A percentile compares a stretch with the other conserved stretches of the same genome.
Evolutionary conservation across 2,113 vertebrate genomes (phyloP).

Genomic region (Raja brachyura): DNA sequence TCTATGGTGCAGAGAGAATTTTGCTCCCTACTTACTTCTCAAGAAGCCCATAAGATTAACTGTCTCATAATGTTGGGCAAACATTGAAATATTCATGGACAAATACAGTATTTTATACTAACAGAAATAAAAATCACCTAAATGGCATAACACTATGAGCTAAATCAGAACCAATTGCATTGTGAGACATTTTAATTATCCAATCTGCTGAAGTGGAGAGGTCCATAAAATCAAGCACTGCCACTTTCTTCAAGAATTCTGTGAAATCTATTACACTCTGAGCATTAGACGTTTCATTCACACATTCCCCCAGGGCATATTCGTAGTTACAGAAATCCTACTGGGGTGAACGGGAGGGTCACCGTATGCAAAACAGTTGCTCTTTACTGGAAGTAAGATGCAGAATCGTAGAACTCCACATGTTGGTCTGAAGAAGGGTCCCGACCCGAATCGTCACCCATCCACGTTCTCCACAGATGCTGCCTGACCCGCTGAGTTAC

Average conservation of each 20-base stretch:
- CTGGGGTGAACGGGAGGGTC: neutral
- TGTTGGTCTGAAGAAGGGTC: too few relatives aligned
- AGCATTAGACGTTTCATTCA: neutral
- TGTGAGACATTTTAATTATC: conserved; percentile 10
- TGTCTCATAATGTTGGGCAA: neutral
- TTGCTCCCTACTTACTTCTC: neutral
- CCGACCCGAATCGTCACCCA: too few relatives aligned
- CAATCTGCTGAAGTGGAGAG: conserved; percentile 3
- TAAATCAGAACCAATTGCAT: conserved; percentile 7
- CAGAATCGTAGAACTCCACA: too few relatives aligned
- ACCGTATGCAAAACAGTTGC: neutral
- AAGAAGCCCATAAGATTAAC: neutral
- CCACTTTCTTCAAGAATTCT: conserved; percentile 12
- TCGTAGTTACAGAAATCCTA: neutral
- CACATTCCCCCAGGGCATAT: neutral
- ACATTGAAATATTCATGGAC: conserved; percentile 6
- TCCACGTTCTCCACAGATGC: too few relatives aligned
- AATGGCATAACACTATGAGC: neutral
- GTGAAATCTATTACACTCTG: conserved; percentile 18
- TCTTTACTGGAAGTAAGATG: neutral
- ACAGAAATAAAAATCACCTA: conserved; percentile 27
- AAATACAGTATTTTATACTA: neutral
- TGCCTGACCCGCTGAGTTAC: too few relatives aligned
- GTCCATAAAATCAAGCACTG: neutral
- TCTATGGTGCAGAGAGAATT: neutral